These are phyloP conservation scores for Cygnus olor DNA, from an alignment of 2,797 vertebrate genomes.

Conservation along the genomic window DNA sequence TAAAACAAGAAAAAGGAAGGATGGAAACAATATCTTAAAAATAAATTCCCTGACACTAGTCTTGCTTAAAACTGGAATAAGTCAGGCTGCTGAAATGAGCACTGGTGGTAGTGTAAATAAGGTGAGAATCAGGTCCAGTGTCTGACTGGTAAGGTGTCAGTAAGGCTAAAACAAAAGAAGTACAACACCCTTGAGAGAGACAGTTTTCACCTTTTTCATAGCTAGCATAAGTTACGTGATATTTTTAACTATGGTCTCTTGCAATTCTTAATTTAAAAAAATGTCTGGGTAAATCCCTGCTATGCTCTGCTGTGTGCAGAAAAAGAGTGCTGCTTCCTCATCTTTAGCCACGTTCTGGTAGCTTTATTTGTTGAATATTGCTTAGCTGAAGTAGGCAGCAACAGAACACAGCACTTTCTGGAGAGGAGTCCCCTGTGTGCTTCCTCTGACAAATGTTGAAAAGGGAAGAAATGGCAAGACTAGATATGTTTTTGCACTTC, in stretches of 20 bases:
- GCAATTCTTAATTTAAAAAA: neutral
- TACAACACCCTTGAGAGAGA: neutral
- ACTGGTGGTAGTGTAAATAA: neutral
- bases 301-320: neutral
- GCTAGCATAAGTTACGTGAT: neutral
- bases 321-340: neutral
- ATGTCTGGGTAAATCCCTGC: neutral
- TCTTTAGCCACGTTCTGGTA: neutral
- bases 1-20: conserved; percentile 23
- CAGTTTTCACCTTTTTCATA: neutral
- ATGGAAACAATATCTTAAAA: neutral
- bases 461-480: neutral
- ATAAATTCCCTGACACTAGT: neutral
- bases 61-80: neutral
- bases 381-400: neutral
- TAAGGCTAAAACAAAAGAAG: neutral
- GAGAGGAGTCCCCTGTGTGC: neutral
- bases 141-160: neutral
- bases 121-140: neutral
- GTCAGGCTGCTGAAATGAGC: neutral
- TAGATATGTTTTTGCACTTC: neutral
- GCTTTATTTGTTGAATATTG: neutral
- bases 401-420: rapidly evolving
- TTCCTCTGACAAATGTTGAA: neutral
- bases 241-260: neutral